These are phyloP conservation scores for Suncus etruscus DNA, from an alignment of 2,113 vertebrate genomes.

Conservation along the genomic window DNA sequence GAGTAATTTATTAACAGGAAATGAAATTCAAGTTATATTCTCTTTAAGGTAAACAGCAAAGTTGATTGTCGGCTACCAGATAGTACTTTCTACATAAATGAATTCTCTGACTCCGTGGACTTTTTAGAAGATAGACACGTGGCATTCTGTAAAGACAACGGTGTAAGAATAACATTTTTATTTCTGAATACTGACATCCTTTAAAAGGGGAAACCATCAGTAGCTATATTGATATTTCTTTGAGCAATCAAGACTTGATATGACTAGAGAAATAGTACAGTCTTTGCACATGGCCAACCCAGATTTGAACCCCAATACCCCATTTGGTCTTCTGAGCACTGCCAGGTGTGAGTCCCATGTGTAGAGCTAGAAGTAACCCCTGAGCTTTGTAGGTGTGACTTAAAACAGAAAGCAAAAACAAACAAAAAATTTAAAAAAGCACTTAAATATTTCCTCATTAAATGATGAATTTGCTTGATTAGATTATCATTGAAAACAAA, in stretches of 20 bases:
- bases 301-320: too few species aligned
- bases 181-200: conserved; percentile 27
- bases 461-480: conserved; percentile 31
- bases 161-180: conserved; percentile 70
- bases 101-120: neutral
- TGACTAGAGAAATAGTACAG: too few species aligned
- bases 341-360: too few species aligned
- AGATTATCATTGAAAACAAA: conserved; percentile 45
- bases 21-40: conserved; percentile 51
- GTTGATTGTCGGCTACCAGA: conserved; percentile 59
- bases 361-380: too few species aligned
- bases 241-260: conserved; percentile 33
- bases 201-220: neutral
- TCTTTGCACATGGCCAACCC: too few species aligned
- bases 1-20: conserved; percentile 52
- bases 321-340: too few species aligned
- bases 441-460: conserved; percentile 25
- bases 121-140: rapidly evolving
- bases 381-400: too few species aligned
- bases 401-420: too few species aligned
- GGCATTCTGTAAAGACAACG: rapidly evolving
- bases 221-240: conserved; percentile 8
- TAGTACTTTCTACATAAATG: conserved; percentile 77
- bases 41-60: conserved; percentile 82
- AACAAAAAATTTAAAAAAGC: neutral